These are phyloP conservation scores for Pemphredon lugubris DNA, from an alignment of 2,888 invertebrate genomes.

Conservation along the genomic window DNA sequence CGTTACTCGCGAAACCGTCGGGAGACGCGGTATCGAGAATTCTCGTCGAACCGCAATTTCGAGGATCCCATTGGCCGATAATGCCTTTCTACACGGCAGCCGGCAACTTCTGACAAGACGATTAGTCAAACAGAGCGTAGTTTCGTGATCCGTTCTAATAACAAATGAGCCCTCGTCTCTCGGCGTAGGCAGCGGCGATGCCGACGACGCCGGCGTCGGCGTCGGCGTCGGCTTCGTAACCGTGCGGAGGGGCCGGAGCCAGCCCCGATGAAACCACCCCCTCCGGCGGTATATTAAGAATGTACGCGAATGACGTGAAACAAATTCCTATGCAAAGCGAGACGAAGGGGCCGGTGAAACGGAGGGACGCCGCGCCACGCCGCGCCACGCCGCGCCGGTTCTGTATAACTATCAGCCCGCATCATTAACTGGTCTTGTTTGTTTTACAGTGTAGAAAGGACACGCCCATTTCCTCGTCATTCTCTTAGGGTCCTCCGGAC, in stretches of 20 bases:
- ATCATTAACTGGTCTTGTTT: slow-evolving; percentile 74
- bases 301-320: slow-evolving; percentile 71
- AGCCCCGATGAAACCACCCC: slow-evolving; percentile 46
- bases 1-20: slow-evolving; percentile 11
- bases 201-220: neutral
- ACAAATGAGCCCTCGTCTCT: slow-evolving; percentile 48
- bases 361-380: slow-evolving; percentile 14
- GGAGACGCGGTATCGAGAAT: neutral
- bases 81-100: slow-evolving; percentile 14
- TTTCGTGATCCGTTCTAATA: slow-evolving; percentile 40
- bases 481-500: slow-evolving; percentile 53
- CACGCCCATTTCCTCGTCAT: slow-evolving; percentile 68
- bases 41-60: neutral
- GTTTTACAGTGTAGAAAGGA: slow-evolving; percentile 71
- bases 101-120: slow-evolving; percentile 50
- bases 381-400: too few species aligned
- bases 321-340: slow-evolving; percentile 74
- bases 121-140: slow-evolving; percentile 44
- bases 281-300: slow-evolving; percentile 61
- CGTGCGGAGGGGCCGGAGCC: too few species aligned
- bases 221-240: neutral
- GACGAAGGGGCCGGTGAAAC: slow-evolving; percentile 12
- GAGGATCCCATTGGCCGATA: slow-evolving; percentile 1
- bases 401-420: slow-evolving; percentile 67
- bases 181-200: slow-evolving; percentile 3